Evolutionary conservation across 2,888 invertebrate genomes (phyloP).

Genomic region (Limulus polyphemus): DNA sequence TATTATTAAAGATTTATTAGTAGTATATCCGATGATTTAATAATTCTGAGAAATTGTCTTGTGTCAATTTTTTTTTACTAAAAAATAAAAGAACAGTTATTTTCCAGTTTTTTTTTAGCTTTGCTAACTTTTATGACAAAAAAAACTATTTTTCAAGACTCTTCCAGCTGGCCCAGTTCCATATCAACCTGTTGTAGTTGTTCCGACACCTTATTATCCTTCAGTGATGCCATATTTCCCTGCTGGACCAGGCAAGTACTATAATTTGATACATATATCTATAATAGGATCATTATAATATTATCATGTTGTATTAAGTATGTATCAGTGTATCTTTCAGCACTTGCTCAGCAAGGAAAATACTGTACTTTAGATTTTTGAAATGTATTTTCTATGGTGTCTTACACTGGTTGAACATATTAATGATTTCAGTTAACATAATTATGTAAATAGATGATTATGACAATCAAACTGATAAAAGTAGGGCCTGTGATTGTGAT

Average conservation of each 20-base stretch:
- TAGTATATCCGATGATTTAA: neutral
- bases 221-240: slow-evolving; percentile 5
- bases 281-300: neutral
- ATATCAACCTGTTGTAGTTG: slow-evolving; percentile 50
- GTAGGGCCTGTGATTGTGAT: no score
- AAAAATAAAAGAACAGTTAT: neutral
- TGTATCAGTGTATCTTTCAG: no score
- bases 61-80: neutral
- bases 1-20: neutral
- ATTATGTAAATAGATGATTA: no score
- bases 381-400: no score
- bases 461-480: no score
- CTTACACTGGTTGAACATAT: no score
- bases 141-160: slow-evolving; percentile 7
- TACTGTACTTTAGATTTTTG: no score
- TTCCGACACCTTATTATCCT: slow-evolving; percentile 40
- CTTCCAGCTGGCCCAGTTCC: slow-evolving; percentile 2
- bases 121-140: slow-evolving; percentile 1
- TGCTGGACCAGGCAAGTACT: slow-evolving; percentile 1
- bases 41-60: neutral
- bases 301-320: no score
- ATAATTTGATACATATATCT: slow-evolving; percentile 1
- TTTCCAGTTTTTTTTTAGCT: neutral
- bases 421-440: no score
- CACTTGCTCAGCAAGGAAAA: no score